A percentile compares a stretch with the other conserved stretches of the same genome.
phyloP scores from a whole-genome alignment of 1,140 invertebrate species.

The Pomacea maculata region DNA sequence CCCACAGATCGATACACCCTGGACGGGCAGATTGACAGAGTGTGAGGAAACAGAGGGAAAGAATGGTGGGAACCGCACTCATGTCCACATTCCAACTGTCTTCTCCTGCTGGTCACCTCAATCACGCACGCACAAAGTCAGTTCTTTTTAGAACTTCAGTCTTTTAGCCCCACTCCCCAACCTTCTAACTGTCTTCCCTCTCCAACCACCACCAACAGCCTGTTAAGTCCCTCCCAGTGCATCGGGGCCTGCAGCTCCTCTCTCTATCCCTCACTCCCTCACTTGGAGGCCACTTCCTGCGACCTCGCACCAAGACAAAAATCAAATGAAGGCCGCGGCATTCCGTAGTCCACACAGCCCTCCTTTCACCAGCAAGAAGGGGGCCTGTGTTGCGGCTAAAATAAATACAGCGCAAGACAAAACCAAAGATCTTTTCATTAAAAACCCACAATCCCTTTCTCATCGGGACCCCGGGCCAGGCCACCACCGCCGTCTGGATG shows the following conservation, averaged over 20 bases:
- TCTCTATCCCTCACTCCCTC: not conserved
- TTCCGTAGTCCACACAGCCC: not conserved
- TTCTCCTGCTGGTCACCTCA: not conserved
- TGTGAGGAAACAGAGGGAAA: not conserved
- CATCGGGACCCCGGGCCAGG: too few relatives aligned
- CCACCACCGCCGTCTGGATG: too few relatives aligned
- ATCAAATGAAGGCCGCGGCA: too few relatives aligned
- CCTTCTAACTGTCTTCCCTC: not conserved
- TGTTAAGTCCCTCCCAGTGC: not conserved
- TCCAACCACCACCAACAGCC: not conserved
- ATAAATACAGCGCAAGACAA: too few relatives aligned
- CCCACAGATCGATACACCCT: not conserved
- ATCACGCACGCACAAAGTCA: not conserved
- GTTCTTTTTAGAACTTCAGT: too few relatives aligned
- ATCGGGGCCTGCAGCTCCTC: not conserved
- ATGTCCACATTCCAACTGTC: not conserved
- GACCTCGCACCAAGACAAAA: not conserved
- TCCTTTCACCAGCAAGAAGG: not conserved
- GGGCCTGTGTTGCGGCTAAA: too few relatives aligned
- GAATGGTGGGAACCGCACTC: not conserved
- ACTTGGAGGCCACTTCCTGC: not conserved
- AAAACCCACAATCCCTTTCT: too few relatives aligned
- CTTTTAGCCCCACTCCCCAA: not conserved
- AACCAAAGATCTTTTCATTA: too few relatives aligned
- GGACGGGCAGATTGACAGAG: not conserved